phyloP scores from a whole-genome alignment of 2,113 vertebrate genomes.

The Epinephelus moara region DNA sequence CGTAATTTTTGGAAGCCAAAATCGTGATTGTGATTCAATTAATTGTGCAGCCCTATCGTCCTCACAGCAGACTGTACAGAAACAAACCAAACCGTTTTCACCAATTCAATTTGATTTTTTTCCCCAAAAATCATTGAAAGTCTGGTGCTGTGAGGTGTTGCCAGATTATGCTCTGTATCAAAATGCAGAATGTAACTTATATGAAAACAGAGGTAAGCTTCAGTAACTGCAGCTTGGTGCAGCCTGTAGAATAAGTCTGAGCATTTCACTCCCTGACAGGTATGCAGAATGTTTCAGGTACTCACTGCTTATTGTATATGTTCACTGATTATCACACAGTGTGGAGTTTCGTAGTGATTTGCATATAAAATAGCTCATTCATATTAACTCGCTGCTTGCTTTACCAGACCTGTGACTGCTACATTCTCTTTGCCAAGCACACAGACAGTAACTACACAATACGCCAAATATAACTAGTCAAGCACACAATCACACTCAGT shows the following conservation, averaged over 20 bases:
- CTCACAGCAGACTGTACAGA: background rate
- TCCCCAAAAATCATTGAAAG: background rate
- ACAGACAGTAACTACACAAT: slow-evolving; percentile 15
- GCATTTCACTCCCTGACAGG: slow-evolving; percentile 1
- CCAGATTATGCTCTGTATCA: slow-evolving; percentile 2
- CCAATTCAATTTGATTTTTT: background rate
- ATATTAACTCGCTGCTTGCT: slow-evolving; percentile 4
- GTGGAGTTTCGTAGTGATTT: slow-evolving; percentile 1
- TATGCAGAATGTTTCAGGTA: slow-evolving; percentile 14
- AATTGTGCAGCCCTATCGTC: background rate
- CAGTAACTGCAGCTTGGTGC: background rate
- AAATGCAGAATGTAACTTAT: slow-evolving; percentile 44
- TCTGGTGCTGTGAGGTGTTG: slow-evolving; percentile 8
- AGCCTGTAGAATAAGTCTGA: slow-evolving; percentile 3
- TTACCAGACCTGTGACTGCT: slow-evolving; percentile 5
- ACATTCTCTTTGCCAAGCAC: background rate
- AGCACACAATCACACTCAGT: slow-evolving; percentile 1
- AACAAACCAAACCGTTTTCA: background rate
- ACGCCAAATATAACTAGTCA: slow-evolving; percentile 12
- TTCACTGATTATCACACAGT: slow-evolving; percentile 4
- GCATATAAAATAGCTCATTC: slow-evolving; percentile 4
- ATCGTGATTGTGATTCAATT: too few species aligned
- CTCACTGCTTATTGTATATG: slow-evolving; percentile 12
- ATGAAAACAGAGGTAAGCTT: slow-evolving; percentile 20
- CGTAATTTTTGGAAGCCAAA: too few species aligned